These are phyloP conservation scores for Deroptyus accipitrinus DNA, from an alignment of 2,113 vertebrate species.

Conservation along the genomic window DNA sequence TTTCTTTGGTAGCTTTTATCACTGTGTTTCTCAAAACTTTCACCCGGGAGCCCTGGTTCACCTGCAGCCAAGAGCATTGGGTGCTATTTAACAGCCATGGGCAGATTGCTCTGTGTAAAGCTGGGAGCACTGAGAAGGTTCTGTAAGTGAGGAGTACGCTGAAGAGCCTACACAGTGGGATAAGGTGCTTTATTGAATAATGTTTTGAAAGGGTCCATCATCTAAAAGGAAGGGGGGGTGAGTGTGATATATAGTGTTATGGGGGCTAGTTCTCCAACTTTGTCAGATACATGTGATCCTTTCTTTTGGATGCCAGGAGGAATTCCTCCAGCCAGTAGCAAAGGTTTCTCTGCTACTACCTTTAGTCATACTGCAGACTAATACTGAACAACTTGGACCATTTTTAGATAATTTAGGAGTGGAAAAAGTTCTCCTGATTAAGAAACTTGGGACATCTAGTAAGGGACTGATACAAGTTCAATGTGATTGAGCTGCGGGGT, in stretches of 20 bases:
- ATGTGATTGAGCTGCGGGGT: background rate
- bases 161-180: rapidly evolving
- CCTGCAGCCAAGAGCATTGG: background rate
- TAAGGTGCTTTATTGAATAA: background rate
- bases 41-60: background rate
- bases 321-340: background rate
- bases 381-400: background rate
- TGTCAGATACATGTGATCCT: background rate
- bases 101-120: background rate
- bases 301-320: background rate
- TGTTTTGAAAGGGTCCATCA: background rate
- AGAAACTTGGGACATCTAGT: background rate
- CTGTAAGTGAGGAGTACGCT: rapidly evolving
- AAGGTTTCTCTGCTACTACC: background rate
- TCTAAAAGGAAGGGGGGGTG: rapidly evolving
- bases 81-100: background rate
- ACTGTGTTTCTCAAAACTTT: background rate
- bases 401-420: background rate
- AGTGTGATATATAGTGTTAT: rapidly evolving
- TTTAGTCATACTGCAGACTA: background rate
- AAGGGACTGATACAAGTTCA: background rate
- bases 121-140: rapidly evolving
- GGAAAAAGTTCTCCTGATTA: background rate
- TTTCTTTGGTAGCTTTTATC: background rate
- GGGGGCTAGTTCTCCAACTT: background rate